Conservation (phyloP, 2,113 vertebrate species). For the Tor tambroides region DNA sequence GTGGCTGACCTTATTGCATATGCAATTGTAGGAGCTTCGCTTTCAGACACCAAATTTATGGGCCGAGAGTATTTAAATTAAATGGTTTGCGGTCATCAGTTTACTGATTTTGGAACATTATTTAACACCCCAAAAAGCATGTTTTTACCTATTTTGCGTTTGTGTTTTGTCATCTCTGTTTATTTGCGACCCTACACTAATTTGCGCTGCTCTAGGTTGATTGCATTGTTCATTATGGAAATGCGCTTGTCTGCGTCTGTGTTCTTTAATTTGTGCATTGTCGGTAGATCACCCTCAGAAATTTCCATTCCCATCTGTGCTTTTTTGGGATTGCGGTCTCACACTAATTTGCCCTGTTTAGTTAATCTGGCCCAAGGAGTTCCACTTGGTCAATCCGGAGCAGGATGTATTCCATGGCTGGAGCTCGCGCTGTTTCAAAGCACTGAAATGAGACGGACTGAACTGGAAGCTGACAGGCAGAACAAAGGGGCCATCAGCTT, state of each 20-base stretch:
- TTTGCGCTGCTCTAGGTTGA: background rate
- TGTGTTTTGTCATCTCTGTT: background rate
- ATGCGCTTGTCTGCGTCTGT: background rate
- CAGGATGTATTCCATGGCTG: constrained; percentile 65
- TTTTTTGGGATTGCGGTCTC: background rate
- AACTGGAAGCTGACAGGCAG: constrained; percentile 73
- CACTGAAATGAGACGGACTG: constrained; percentile 75
- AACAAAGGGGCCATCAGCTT: constrained; percentile 70
- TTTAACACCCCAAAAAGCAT: too few species aligned
- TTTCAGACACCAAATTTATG: too few species aligned
- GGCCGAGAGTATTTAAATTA: too few species aligned
- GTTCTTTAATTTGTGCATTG: background rate
- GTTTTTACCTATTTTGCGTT: too few species aligned
- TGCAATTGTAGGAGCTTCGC: too few species aligned
- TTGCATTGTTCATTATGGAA: background rate
- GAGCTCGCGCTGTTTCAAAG: constrained; percentile 69
- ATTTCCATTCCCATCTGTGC: background rate
- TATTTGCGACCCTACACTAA: background rate
- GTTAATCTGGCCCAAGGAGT: constrained; percentile 46
- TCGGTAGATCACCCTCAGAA: background rate
- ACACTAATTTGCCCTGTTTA: background rate
- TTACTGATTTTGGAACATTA: too few species aligned
- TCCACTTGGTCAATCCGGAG: constrained; percentile 68
- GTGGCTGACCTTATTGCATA: too few species aligned
- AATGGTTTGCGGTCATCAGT: too few species aligned